Evolutionary conservation across 2,888 invertebrate genomes (phyloP).

Genomic region (Agrotis ipsilon): DNA sequence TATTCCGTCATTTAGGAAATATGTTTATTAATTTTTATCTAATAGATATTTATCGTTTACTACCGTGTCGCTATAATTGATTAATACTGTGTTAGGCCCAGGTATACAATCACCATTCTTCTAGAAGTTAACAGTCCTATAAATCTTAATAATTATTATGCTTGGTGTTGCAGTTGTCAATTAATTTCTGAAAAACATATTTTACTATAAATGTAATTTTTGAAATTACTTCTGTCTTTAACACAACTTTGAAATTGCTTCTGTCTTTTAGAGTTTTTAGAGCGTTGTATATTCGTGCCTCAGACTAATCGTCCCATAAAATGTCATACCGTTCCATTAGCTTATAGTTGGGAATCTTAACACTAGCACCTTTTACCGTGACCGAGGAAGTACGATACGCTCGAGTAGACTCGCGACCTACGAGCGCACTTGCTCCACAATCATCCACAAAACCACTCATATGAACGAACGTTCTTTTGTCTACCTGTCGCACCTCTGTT

Average conservation of each 20-base stretch:
- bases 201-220: no score
- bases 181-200: background rate
- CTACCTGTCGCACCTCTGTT: conserved; percentile 26
- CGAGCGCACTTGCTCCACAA: conserved; percentile 57
- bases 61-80: background rate
- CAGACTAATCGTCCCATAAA: conserved; percentile 2
- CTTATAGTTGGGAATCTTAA: conserved; percentile 37
- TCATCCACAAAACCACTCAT: conserved; percentile 43
- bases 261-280: no score
- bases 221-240: no score
- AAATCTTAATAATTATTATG: background rate
- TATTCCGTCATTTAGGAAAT: conserved; percentile 3
- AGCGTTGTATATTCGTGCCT: background rate
- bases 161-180: background rate
- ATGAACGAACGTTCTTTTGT: conserved; percentile 19
- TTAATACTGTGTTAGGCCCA: background rate
- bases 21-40: background rate
- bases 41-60: background rate
- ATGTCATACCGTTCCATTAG: conserved; percentile 2
- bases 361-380: conserved; percentile 34
- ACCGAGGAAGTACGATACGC: conserved; percentile 66
- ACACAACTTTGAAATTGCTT: no score
- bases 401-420: conserved; percentile 72
- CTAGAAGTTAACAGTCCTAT: background rate
- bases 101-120: no score